Base-by-base conservation (phyloP, 2,113 vertebrate species). In the Tursiops truncatus region DNA sequence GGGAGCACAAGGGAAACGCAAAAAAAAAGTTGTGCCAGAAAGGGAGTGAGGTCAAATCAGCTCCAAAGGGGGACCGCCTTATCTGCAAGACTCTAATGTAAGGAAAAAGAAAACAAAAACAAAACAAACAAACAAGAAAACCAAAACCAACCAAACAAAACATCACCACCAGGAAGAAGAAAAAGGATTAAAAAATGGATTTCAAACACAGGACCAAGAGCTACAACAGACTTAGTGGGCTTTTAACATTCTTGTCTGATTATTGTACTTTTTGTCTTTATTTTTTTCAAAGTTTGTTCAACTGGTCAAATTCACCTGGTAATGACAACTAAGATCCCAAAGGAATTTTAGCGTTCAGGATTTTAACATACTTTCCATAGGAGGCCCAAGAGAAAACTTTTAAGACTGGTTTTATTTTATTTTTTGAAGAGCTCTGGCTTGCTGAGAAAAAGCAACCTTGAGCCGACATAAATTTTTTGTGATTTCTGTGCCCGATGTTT, bases 1-100 rank as follows among this genome's bases (percentile, higher is more conserved):
- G 93, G 88, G 58, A 97, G 73, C 80, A 74, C 79, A 77, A 47
- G 68, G 44, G 94, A 77, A 89, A 60, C 88, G 97, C 97, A 96
- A 96, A 96, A 96, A 96, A 96, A 96, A 97, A 93, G 89, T 82
- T 93, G 97, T 97, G 97, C 96, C 98, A 98, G 91, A 81, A 90
- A 97, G 33, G 18, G 53, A 50, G 44, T 62, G 28, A 26, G 88
- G 47, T 50, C 71, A 44, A 44, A 60, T 41, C 53, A 38, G 20
- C 87, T 76, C 80, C 23, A 60, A 41, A 44, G 17, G 86, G 21
- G 96, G 92, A 88, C 41, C 33, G 7, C 2, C 1, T 26, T 56
- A 47, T 47, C 38, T 86, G 18, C 70, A 26, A 91, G 60, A 50
- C 58, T 67, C 8, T 12, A 31, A 28, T 1, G 10, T 3, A 21